Conservation (phyloP, 2,888 invertebrate species). For the Graphium colonna region DNA sequence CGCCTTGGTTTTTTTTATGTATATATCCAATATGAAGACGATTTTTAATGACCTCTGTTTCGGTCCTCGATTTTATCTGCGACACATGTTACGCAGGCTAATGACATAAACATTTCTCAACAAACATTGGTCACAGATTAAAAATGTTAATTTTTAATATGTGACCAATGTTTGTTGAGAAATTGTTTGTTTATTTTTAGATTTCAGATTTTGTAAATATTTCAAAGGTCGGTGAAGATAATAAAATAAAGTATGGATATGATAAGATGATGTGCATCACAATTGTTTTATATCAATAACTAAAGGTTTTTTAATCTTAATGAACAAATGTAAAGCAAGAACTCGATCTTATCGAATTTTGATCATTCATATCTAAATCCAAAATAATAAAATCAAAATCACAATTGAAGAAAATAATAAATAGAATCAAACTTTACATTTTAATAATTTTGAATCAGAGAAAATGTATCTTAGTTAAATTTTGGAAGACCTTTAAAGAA, state of each 20-base stretch:
- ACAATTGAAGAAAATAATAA: too few species aligned
- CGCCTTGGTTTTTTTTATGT: conserved; percentile 12
- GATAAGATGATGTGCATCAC: not conserved
- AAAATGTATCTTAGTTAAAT: too few species aligned
- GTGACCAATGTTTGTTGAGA: not conserved
- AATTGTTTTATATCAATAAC: too few species aligned
- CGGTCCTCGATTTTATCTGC: conserved; percentile 55
- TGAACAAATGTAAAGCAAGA: too few species aligned
- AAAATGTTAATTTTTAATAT: not conserved
- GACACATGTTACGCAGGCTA: conserved; percentile 69
- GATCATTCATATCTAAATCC: too few species aligned
- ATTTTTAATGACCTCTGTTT: conserved; percentile 50
- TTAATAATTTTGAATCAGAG: too few species aligned
- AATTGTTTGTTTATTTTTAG: not conserved
- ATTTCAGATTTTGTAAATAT: not conserved
- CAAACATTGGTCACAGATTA: conserved; percentile 28
- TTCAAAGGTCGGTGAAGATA: not conserved
- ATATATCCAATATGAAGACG: conserved; percentile 48
- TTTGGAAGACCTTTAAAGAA: too few species aligned
- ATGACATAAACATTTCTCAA: conserved; percentile 55
- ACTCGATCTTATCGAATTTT: too few species aligned
- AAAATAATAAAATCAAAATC: too few species aligned
- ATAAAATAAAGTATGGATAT: not conserved
- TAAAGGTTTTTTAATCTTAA: too few species aligned
- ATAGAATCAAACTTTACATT: too few species aligned